Evolutionary conservation across 2,797 vertebrate species (phyloP), one percentile per base, ranked within the genome.

Genomic region (Pipistrellus kuhlii): DNA sequence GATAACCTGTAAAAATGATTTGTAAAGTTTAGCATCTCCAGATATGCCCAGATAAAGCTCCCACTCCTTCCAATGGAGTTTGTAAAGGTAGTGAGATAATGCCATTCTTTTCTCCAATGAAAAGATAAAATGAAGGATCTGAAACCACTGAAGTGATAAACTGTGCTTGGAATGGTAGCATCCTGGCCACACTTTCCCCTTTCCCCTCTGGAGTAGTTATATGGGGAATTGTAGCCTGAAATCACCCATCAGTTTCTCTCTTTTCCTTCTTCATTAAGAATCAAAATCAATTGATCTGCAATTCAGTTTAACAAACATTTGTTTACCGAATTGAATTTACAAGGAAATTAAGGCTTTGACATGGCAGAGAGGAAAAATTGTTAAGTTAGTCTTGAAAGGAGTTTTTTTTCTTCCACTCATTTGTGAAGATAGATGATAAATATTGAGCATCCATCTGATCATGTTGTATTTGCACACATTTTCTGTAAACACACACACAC

Each of bases 371-470:
- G 83, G 57, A 75, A 80, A 81, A 81, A 69, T 5, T 62, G 90
- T 92, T 76, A 92, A 78, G 90, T 91, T 81, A 73, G 69, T 75
- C 85, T 84, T 64, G 2, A 53, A 85, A 76, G 69, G 80, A 95
- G 53, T 57, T 93, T 48, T 64, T 83, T 72, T 84, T 62, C 12
- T 92, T 87, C 62, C 86, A 78, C 64, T 92, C 71, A 48, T 71
- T 95, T 69, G 80, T 90, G 78, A 93, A 96, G 81, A 93, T 91
- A 27, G 84, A 80, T 82, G 88, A 89, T 46, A 59, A 76, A 80
- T 53, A 84, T 3, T 57, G 55, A 89, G 35, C 62, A 59, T 57
- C 14, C 1, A 12, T 62, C 38, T 75, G 76, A 82, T 73, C 81
- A n/a, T 8, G 62, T 38, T 76, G 87, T 81, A 73, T 94, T 59